Evolutionary conservation across 2,113 vertebrate genomes (phyloP).

Genomic region (Colinus virginianus): DNA sequence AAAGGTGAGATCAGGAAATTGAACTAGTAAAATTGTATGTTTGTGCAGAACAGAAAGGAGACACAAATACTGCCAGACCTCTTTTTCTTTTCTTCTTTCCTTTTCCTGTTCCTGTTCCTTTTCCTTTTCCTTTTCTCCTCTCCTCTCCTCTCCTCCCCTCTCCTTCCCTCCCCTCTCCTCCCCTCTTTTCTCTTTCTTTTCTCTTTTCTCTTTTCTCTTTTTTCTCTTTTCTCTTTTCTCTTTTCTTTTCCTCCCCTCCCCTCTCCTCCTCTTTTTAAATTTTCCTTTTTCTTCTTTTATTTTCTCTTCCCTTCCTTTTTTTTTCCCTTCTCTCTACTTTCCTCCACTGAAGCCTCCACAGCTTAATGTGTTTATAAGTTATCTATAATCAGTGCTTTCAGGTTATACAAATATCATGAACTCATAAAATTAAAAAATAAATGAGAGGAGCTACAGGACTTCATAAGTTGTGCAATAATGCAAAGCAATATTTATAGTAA

Average conservation of each 20-base stretch:
- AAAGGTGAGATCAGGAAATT: neutral
- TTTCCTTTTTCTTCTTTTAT: too few relatives aligned
- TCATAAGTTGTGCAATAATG: neutral
- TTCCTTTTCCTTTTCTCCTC: too few relatives aligned
- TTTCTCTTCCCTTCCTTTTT: neutral
- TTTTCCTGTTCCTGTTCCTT: too few relatives aligned
- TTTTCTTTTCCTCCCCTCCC: too few relatives aligned
- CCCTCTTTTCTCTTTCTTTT: too few relatives aligned
- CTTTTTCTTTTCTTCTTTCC: neutral
- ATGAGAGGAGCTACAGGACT: neutral
- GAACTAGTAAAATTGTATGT: neutral
- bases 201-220: too few relatives aligned
- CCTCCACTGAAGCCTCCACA: rapidly evolving
- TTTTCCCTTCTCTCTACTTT: neutral
- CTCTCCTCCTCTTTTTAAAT: too few relatives aligned
- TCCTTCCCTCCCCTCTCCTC: too few relatives aligned
- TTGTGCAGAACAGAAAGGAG: neutral
- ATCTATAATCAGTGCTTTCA: neutral
- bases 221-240: too few relatives aligned
- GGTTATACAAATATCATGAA: neutral
- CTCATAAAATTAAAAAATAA: neutral
- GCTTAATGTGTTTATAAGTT: neutral
- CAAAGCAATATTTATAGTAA: neutral
- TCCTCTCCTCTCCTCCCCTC: too few relatives aligned
- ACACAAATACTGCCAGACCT: neutral